A percentile compares a stretch with the other conserved stretches of the same genome.
phyloP scores from a whole-genome alignment of 37 sponge, comb jelly and placozoan genomes.

The Theonella swinhoei region DNA sequence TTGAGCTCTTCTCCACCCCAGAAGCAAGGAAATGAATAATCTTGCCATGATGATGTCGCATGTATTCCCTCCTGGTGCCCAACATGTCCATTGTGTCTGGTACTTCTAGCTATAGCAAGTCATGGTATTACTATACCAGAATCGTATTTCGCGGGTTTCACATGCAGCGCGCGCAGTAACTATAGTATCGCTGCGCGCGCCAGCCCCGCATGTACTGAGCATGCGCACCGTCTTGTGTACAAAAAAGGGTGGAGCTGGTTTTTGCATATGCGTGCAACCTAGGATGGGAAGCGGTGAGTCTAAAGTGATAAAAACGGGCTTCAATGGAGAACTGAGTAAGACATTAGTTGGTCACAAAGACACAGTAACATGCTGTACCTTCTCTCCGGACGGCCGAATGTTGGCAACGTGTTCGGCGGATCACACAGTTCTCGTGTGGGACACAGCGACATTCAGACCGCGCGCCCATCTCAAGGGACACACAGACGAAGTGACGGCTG shows the following conservation, averaged over 20 bases:
- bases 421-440: constrained; percentile 66
- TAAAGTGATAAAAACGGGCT: neutral
- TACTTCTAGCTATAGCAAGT: no score
- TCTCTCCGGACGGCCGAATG: constrained; percentile 67
- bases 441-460: constrained; percentile 38
- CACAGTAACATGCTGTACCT: constrained; percentile 58
- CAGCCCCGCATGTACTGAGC: no score
- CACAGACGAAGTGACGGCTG: constrained; percentile 66
- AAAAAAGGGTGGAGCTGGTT: constrained; percentile 46
- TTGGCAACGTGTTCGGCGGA: constrained; percentile 77
- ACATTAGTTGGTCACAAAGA: constrained; percentile 72
- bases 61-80: neutral
- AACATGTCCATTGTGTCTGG: neutral
- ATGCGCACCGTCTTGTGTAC: neutral
- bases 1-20: neutral
- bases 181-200: neutral
- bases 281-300: neutral
- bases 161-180: no score
- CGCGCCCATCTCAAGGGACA: constrained; percentile 52
- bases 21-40: neutral
- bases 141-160: no score
- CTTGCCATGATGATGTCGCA: neutral
- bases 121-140: no score
- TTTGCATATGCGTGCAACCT: constrained; percentile 31
- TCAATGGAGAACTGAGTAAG: constrained; percentile 40